A percentile compares a stretch with the other conserved stretches of the same genome.
phyloP scores from a whole-genome alignment of 1,140 invertebrate species.

The Sarcophaga bullata region DNA sequence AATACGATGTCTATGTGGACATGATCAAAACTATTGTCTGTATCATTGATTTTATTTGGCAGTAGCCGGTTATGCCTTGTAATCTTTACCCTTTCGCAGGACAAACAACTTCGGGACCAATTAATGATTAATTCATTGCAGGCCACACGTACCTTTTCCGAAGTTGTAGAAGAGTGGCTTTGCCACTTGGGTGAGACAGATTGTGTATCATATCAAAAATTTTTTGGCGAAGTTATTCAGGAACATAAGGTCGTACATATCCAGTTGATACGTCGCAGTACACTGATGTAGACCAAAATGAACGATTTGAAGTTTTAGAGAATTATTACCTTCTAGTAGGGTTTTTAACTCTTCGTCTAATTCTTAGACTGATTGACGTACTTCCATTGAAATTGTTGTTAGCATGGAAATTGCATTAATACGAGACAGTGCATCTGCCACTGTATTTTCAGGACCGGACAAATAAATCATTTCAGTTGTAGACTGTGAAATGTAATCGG shows the following conservation, averaged over 20 bases:
- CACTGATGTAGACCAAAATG: constrained; percentile 28
- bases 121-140: background rate
- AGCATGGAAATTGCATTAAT: background rate
- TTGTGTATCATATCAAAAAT: constrained; percentile 35
- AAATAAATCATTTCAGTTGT: constrained; percentile 43
- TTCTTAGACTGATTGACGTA: constrained; percentile 47
- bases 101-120: background rate
- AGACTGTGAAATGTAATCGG: constrained; percentile 54
- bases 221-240: constrained; percentile 43
- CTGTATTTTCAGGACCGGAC: constrained; percentile 36
- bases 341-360: constrained; percentile 47
- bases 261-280: constrained; percentile 44
- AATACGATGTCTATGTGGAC: no score
- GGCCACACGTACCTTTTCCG: background rate
- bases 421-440: background rate
- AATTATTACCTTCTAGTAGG: constrained; percentile 52
- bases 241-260: constrained; percentile 52
- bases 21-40: background rate
- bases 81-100: background rate
- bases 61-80: background rate
- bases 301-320: constrained; percentile 31
- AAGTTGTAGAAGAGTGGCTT: constrained; percentile 39
- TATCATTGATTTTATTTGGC: background rate
- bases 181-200: constrained; percentile 52
- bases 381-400: constrained; percentile 30